Base-by-base conservation (phyloP, 2,888 invertebrate species). In the Sinotaia quadrata region DNA sequence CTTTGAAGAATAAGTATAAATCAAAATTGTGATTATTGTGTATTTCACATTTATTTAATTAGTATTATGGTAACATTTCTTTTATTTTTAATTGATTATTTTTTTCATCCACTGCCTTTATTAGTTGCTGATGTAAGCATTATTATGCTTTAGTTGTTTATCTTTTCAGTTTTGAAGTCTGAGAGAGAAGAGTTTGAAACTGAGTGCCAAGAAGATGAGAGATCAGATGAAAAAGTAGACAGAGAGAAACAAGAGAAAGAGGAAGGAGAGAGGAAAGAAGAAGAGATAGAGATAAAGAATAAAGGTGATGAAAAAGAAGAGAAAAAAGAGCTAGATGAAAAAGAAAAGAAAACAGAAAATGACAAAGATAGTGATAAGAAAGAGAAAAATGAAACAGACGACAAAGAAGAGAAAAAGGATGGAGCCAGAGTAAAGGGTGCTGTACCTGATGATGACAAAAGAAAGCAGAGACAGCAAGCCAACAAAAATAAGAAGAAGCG, bases 401-500 rank as follows among this genome's bases (percentile, higher is more conserved):
- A 29, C 33, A 51, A 65, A 27, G 41, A 49, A 7, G 36, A n/a
- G 8, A 27, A 59, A 4, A 41, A 10, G 10, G 37, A 21, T 29
- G 54, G 24, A 10, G 24, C 12, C 15, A 24, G 51, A 15, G 51
- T 8, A 8, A 21, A 21, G 21, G 21, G 12, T 10, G 51, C 8
- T 8, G 51, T 10, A 8, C 34, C 33, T 2, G 51, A 31, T n/a
- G 41, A 52, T 21, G 63, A 63, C 18, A 44, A 61, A 41, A 56
- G 27, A 34, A 24, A 56, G 34, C 37, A 15, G 7, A 31, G 44
- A 34, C 21, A 24, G 37, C 27, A 37, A 18, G 10, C 27, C n/a
- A 65, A 65, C 37, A 36, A 31, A 15, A 41, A 41, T n/a, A 65
- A 56, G 44, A 65, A 65, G 65, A 65, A 65, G 31, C 56, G 65